Conservation (phyloP, 1,140 invertebrate genomes). For the Wasmannia auropunctata region DNA sequence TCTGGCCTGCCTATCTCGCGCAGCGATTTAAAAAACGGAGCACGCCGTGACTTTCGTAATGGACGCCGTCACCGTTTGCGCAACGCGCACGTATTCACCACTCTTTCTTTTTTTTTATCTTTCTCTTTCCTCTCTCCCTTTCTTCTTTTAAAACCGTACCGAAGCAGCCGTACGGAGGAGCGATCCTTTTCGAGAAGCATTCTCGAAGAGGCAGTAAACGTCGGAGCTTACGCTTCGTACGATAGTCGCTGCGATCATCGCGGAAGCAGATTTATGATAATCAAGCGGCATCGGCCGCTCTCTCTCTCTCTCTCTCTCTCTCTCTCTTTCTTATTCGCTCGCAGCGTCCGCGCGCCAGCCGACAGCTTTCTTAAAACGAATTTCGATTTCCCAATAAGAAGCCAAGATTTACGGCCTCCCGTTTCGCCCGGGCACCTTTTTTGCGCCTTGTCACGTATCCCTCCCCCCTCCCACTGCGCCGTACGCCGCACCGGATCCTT, state of each 20-base stretch:
- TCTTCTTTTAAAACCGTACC: not conserved
- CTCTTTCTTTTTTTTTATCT: not conserved
- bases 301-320: too few relatives aligned
- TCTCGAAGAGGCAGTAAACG: constrained; percentile 63
- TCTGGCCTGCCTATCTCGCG: not conserved
- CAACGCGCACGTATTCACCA: not conserved
- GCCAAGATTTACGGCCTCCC: constrained; percentile 66
- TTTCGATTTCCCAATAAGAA: constrained; percentile 73
- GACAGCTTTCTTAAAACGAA: constrained; percentile 63
- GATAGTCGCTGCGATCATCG: constrained; percentile 35
- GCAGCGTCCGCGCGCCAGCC: not conserved
- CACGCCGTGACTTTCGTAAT: constrained; percentile 27
- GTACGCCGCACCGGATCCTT: not conserved
- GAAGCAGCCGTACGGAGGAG: not conserved
- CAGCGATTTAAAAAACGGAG: constrained; percentile 23
- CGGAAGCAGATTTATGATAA: constrained; percentile 72
- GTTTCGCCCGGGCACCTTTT: constrained; percentile 56
- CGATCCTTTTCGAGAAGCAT: constrained; percentile 31
- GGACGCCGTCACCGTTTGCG: constrained; percentile 19
- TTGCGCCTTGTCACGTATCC: constrained; percentile 54
- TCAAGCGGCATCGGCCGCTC: constrained; percentile 62
- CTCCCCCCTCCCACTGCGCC: not conserved
- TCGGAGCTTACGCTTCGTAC: constrained; percentile 35
- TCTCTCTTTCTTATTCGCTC: not conserved
- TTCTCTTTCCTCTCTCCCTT: not conserved